A percentile compares a stretch with the other conserved stretches of the same genome.
phyloP scores from a whole-genome alignment of 2,113 vertebrate species.

The Rhinogobius similis region DNA sequence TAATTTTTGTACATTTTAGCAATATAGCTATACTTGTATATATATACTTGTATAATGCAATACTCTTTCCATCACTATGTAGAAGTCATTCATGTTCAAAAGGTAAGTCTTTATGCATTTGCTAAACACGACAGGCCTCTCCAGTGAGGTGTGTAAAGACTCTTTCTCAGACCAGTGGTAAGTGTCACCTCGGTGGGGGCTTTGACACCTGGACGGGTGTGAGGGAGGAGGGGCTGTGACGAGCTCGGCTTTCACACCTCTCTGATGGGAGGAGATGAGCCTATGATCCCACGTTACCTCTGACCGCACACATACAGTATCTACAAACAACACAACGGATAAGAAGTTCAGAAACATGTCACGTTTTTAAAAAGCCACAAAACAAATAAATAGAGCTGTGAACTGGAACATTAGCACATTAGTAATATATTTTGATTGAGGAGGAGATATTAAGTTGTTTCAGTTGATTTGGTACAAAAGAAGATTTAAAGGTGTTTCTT shows the following conservation, averaged over 20 bases:
- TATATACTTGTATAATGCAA: too few species aligned
- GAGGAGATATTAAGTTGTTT: too few species aligned
- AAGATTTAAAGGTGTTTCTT: background rate
- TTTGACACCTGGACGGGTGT: conserved; percentile 67
- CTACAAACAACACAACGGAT: conserved; percentile 1
- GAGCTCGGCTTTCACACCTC: conserved; percentile 73
- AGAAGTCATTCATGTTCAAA: conserved; percentile 1
- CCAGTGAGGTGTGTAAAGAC: conserved; percentile 46
- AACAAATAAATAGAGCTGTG: background rate
- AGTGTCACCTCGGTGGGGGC: conserved; percentile 69
- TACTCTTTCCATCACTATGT: background rate
- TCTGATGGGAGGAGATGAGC: conserved; percentile 67
- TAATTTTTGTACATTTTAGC: background rate
- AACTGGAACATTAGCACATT: background rate
- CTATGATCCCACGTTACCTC: conserved; percentile 50
- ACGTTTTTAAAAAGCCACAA: background rate
- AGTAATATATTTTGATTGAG: background rate
- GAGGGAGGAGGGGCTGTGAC: conserved; percentile 51
- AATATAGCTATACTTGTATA: too few species aligned
- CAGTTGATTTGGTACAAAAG: background rate
- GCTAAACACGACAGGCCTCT: conserved; percentile 45
- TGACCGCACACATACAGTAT: conserved; percentile 35
- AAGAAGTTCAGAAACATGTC: background rate
- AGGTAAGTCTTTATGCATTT: conserved; percentile 51
- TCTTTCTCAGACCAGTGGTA: conserved; percentile 73